Conservation (phyloP, 2,797 vertebrate species). For the Sebastes diploproa region DNA sequence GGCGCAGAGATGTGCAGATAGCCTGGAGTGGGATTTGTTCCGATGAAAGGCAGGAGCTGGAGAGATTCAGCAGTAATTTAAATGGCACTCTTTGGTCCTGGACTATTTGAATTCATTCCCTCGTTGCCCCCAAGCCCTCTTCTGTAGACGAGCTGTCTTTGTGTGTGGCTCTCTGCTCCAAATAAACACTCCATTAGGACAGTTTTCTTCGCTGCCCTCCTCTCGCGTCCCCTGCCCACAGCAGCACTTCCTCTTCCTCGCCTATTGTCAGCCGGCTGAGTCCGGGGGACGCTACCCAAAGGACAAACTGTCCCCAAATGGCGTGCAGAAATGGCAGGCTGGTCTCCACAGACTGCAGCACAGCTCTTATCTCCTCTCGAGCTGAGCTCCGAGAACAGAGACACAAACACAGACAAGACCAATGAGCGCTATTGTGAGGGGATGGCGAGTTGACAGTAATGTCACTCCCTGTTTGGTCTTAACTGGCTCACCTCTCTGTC, state of each 20-base stretch:
- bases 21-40: slow-evolving; percentile 25
- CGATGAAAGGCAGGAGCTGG: slow-evolving; percentile 50
- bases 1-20: slow-evolving; percentile 27
- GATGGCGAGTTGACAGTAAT: slow-evolving; percentile 66
- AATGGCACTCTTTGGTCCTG: slow-evolving; percentile 57
- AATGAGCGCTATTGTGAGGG: slow-evolving; percentile 41
- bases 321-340: slow-evolving; percentile 60
- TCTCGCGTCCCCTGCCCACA: slow-evolving; percentile 57
- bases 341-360: slow-evolving; percentile 62
- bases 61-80: slow-evolving; percentile 55
- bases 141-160: slow-evolving; percentile 63
- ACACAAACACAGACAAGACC: slow-evolving; percentile 62
- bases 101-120: slow-evolving; percentile 59
- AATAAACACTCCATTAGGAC: slow-evolving; percentile 75
- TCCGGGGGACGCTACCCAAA: slow-evolving; percentile 58
- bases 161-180: slow-evolving; percentile 67
- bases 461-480: slow-evolving; percentile 67
- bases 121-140: slow-evolving; percentile 41
- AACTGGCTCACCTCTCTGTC: slow-evolving; percentile 44
- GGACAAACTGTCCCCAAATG: slow-evolving; percentile 72
- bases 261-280: slow-evolving; percentile 65
- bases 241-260: slow-evolving; percentile 56
- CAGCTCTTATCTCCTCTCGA: slow-evolving; percentile 61
- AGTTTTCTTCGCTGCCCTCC: slow-evolving; percentile 54
- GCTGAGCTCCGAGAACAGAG: slow-evolving; percentile 55